These are phyloP conservation scores for Microctenopoma lineatum DNA, from an alignment of 2,797 vertebrate species.

Conservation along the genomic window DNA sequence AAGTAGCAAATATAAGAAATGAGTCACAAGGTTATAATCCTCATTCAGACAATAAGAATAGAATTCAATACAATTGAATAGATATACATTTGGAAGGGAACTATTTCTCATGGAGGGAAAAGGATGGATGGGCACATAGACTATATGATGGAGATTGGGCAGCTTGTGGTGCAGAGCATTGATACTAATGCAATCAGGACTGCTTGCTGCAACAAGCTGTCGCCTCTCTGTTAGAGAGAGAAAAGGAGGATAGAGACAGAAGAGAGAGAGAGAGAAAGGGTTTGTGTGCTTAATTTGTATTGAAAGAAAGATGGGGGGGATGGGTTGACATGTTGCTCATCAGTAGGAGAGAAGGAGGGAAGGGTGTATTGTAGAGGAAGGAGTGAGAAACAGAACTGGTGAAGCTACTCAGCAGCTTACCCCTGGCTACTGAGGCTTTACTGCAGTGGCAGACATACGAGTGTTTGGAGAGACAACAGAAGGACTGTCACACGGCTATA, in stretches of 20 bases:
- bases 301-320: constrained; percentile 13
- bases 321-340: constrained; percentile 59
- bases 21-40: not conserved
- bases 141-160: constrained; percentile 47
- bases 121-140: constrained; percentile 40
- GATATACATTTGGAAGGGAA: constrained; percentile 8
- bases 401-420: constrained; percentile 58
- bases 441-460: constrained; percentile 56
- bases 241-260: constrained; percentile 5
- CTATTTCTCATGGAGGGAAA: constrained; percentile 32
- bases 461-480: constrained; percentile 47
- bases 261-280: constrained; percentile 4
- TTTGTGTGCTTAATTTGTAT: constrained; percentile 13
- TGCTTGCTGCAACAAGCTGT: constrained; percentile 63
- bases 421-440: constrained; percentile 58
- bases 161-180: constrained; percentile 57
- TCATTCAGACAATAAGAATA: not conserved
- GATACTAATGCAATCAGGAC: constrained; percentile 46
- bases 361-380: constrained; percentile 8
- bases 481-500: constrained; percentile 37
- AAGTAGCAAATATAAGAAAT: constrained; percentile 13
- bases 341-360: constrained; percentile 31
- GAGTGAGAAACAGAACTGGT: constrained; percentile 23
- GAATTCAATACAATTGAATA: not conserved
- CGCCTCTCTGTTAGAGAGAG: constrained; percentile 36